phyloP scores from a whole-genome alignment of 2,113 vertebrate genomes.

The Ptyas mucosa region DNA sequence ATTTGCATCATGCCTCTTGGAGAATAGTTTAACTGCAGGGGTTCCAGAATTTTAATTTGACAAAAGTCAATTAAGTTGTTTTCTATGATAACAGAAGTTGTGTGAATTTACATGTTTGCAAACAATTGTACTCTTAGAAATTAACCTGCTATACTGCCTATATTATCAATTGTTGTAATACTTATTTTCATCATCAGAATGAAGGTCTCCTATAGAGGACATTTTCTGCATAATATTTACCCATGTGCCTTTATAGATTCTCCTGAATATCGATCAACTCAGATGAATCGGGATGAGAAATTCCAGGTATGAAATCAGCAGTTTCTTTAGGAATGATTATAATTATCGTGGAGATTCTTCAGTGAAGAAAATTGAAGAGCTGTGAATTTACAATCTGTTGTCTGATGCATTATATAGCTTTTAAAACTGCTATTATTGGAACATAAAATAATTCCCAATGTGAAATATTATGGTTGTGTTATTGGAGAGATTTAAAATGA shows the following conservation, averaged over 20 bases:
- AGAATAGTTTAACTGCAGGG: background rate
- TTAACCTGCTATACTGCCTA: background rate
- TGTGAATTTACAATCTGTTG: background rate
- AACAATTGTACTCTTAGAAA: background rate
- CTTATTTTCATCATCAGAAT: conserved; percentile 79
- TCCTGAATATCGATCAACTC: conserved; percentile 95
- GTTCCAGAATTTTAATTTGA: background rate
- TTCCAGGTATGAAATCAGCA: conserved; percentile 83
- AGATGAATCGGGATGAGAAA: conserved; percentile 93
- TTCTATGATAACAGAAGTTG: background rate
- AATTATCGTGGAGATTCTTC: background rate
- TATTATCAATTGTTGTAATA: conserved; percentile 35
- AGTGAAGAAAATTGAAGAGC: background rate
- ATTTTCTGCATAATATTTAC: conserved; percentile 99
- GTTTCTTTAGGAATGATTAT: conserved; percentile 9
- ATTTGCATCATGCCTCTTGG: background rate
- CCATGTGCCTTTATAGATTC: conserved; percentile 97
- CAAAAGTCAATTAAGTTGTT: background rate
- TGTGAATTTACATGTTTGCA: background rate
- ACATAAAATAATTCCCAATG: background rate
- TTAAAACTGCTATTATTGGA: background rate
- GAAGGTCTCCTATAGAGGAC: conserved; percentile 95
- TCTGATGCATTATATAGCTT: background rate
- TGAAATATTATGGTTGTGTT: background rate
- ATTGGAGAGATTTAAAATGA: background rate